Conservation (phyloP, 1,140 invertebrate genomes). For the Phymastichus coffea region DNA sequence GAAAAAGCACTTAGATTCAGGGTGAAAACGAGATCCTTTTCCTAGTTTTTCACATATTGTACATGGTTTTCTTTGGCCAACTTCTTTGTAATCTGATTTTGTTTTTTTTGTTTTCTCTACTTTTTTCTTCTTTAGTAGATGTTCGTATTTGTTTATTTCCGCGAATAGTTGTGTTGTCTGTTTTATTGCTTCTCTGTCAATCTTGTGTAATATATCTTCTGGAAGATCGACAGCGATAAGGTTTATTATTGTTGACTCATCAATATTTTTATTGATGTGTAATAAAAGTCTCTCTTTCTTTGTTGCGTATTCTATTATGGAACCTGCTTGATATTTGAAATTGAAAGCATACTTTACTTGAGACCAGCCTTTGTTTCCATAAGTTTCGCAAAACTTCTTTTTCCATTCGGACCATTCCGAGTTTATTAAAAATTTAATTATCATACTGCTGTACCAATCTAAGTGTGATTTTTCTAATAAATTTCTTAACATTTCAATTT, state of each 20-base stretch:
- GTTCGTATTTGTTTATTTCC: conserved; percentile 29
- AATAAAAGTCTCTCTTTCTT: conserved; percentile 34
- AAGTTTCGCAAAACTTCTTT: conserved; percentile 33
- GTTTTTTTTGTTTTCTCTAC: conserved; percentile 16
- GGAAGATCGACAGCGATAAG: conserved; percentile 30
- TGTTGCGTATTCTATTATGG: conserved; percentile 31
- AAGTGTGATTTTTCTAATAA: conserved; percentile 17
- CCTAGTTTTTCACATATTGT: neutral
- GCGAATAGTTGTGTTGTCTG: conserved; percentile 29
- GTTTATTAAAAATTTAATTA: conserved; percentile 26
- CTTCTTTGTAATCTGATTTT: neutral
- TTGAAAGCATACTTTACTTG: conserved; percentile 29
- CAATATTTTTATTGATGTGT: conserved; percentile 28
- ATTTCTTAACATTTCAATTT: conserved; percentile 1
- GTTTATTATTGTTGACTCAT: conserved; percentile 29
- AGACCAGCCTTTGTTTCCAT: conserved; percentile 34
- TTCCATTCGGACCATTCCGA: conserved; percentile 32
- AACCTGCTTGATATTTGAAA: conserved; percentile 27
- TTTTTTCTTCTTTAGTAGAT: conserved; percentile 23
- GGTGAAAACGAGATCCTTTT: neutral
- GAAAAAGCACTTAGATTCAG: neutral
- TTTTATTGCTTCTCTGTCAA: conserved; percentile 30
- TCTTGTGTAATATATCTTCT: conserved; percentile 26
- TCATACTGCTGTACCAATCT: conserved; percentile 32
- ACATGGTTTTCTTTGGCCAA: neutral